phyloP scores from a whole-genome alignment of 2,797 vertebrate genomes.

The Cryptoblepharus egeriae region DNA sequence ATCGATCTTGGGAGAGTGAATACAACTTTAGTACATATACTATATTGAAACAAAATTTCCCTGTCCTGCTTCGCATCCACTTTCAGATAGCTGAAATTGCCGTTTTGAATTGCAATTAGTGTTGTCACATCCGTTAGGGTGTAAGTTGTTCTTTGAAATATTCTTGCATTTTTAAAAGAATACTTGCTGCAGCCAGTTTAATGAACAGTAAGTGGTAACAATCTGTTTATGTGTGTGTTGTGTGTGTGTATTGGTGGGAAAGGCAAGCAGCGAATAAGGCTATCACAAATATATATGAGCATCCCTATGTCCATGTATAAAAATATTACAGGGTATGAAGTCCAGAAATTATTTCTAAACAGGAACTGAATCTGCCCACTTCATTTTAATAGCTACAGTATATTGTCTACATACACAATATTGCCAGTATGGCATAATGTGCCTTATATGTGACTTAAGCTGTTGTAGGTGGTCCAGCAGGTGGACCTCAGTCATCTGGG shows the following conservation, averaged over 20 bases:
- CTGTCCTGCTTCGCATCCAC: neutral
- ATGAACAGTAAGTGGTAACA: neutral
- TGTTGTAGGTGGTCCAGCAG: slow-evolving; percentile 66
- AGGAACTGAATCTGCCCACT: neutral
- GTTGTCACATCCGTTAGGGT: neutral
- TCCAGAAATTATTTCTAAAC: neutral
- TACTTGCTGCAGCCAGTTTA: neutral
- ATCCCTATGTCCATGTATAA: neutral
- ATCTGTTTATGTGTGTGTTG: neutral
- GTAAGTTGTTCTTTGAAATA: neutral
- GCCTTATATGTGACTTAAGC: slow-evolving; percentile 56
- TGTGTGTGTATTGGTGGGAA: neutral
- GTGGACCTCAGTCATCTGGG: slow-evolving; percentile 62
- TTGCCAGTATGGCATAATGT: neutral
- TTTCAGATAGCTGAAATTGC: neutral
- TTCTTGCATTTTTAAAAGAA: neutral
- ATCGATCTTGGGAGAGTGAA: neutral
- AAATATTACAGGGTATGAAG: neutral
- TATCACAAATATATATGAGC: neutral
- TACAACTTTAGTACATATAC: neutral
- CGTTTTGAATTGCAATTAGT: neutral
- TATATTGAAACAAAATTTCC: neutral
- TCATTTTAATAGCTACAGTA: neutral
- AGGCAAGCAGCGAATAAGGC: neutral
- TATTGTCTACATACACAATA: neutral